Percentiles rank a stretch among this genome's conserved stretches.
phyloP scores from a whole-genome alignment of 2,113 vertebrate genomes.

The Boleophthalmus pectinirostris region DNA sequence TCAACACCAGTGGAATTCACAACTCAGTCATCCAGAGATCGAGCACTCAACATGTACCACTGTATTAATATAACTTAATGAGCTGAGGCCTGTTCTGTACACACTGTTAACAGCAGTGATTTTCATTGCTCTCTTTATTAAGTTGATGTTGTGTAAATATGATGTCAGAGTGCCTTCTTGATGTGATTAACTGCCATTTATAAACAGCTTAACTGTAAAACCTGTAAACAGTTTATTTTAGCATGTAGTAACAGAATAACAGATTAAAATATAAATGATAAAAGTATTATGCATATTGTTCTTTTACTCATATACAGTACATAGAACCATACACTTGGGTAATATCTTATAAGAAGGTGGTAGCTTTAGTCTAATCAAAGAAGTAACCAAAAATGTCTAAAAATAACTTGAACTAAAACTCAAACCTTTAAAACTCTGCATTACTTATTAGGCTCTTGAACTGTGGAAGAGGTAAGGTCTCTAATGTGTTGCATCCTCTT shows the following conservation, averaged over 20 bases:
- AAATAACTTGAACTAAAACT: background rate
- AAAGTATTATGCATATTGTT: background rate
- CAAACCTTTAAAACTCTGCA: background rate
- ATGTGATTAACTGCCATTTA: constrained; percentile 49
- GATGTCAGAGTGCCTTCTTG: constrained; percentile 27
- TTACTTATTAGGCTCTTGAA: constrained; percentile 32
- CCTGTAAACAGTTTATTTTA: background rate
- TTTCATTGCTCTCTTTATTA: constrained; percentile 37
- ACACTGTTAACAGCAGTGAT: constrained; percentile 17
- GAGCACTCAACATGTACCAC: constrained; percentile 18
- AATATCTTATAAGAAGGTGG: too few species aligned
- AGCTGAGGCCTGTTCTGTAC: constrained; percentile 10
- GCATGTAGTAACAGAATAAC: background rate
- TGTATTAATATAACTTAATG: constrained; percentile 17
- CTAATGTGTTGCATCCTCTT: constrained; percentile 67
- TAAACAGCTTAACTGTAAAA: constrained; percentile 20
- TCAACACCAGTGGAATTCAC: constrained; percentile 48
- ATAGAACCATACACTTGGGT: background rate
- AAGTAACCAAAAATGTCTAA: background rate
- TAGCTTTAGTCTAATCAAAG: background rate
- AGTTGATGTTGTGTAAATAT: constrained; percentile 49
- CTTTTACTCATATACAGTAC: background rate
- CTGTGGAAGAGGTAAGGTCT: constrained; percentile 46
- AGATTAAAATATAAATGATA: background rate
- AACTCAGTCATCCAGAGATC: constrained; percentile 42